Evolutionary conservation across 2,113 vertebrate genomes (phyloP), one percentile per base, ranked within the genome.

Genomic region (Orycteropus afer): DNA sequence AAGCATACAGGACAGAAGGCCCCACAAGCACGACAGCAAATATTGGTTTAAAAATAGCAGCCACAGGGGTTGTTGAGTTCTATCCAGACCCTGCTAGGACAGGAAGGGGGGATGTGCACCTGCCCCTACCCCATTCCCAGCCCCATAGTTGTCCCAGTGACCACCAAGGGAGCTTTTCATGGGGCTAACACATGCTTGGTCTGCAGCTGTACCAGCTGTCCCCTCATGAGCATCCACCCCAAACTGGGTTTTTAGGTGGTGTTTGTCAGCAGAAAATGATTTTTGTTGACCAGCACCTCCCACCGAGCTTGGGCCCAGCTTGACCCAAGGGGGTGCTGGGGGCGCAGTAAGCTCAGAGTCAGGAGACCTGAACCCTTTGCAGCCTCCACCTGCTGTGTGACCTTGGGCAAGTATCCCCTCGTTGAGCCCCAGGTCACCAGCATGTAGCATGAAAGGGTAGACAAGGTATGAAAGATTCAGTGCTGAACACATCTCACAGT

Each of bases 241-340:
- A 83, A 29, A 51, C 42, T 57, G 45, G 57, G 29, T 20, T 84
- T 92, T 86, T 47, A 47, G 32, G n/a, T 65, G 77, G 88, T 65
- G 20, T 77, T 73, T 57, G 67, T 86, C 90, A 90, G 76, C 84
- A 90, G 34, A 77, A 89, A 86, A 2, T 23, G 5, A 7, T 53
- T 95, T 67, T 91, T 87, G 53, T 86, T 67, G 63, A 45, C 83
- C 67, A 37, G 63, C 67, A 81, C 37, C 74, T 91, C 63, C 49
- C 12, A 5, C 69, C 83, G 32, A 57, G 57, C 17, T 0, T 12
- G 23, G 20, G 53, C 29, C 93, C 74, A 79, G 37, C 61, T 87
- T 76, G 81, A 92, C 78, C 78, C 84, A 40, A 22, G 3, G 0
- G 83, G 69, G 37, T 71, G 27, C 47, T 76, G 51, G 69, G 63